Conservation (phyloP, 2,797 vertebrate species). For the Paguma larvata region DNA sequence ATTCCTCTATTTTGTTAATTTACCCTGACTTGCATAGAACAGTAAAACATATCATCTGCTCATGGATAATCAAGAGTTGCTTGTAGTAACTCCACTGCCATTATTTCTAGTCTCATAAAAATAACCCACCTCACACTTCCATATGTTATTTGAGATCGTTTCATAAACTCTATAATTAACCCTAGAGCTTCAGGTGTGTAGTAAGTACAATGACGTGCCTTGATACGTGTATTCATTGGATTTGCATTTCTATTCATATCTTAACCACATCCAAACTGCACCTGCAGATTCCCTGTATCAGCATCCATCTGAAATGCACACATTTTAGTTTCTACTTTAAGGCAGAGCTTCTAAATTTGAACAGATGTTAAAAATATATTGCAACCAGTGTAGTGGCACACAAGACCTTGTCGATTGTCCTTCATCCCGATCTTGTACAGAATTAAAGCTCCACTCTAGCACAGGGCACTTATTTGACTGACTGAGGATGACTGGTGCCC, state of each 20-base stretch:
- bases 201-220: background rate
- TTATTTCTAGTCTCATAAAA: slow-evolving; percentile 39
- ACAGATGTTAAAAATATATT: slow-evolving; percentile 31
- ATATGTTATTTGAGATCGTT: slow-evolving; percentile 58
- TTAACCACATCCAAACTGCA: slow-evolving; percentile 30
- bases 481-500: background rate
- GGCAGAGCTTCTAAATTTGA: background rate
- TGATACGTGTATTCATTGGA: background rate
- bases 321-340: slow-evolving; percentile 43
- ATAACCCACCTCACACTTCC: slow-evolving; percentile 29
- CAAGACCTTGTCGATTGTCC: background rate
- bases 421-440: background rate
- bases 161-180: slow-evolving; percentile 51
- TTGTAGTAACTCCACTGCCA: background rate
- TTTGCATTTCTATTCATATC: slow-evolving; percentile 61
- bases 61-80: slow-evolving; percentile 57
- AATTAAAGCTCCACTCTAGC: background rate
- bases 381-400: background rate
- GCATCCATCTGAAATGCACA: slow-evolving; percentile 19
- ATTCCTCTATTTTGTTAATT: slow-evolving; percentile 52
- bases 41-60: slow-evolving; percentile 40
- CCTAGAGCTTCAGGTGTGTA: background rate
- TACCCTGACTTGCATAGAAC: background rate
- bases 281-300: slow-evolving; percentile 56
- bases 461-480: background rate